These are phyloP conservation scores for Bagarius yarrelli DNA, from an alignment of 2,113 vertebrate genomes.

Conservation along the genomic window DNA sequence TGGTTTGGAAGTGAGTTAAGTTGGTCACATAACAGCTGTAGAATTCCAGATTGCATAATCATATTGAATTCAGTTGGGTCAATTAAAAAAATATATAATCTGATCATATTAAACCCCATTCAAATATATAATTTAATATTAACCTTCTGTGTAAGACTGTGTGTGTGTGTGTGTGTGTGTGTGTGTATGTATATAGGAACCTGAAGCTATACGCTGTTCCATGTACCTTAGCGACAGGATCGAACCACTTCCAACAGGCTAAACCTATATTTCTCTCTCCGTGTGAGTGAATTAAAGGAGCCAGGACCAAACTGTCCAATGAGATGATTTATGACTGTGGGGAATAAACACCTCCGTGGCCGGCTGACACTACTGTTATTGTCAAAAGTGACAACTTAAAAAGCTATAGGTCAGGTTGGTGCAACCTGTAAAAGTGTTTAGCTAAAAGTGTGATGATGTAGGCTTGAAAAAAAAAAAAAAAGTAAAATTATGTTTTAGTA, in stretches of 20 bases:
- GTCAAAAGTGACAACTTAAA: conserved; percentile 55
- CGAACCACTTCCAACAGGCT: conserved; percentile 61
- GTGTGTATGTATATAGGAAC: too few species aligned
- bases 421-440: conserved; percentile 8
- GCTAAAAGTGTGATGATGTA: not conserved
- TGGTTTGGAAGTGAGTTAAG: too few species aligned
- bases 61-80: too few species aligned
- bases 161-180: too few species aligned
- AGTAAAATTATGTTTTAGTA: too few species aligned
- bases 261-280: conserved; percentile 68
- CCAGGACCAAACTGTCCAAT: conserved; percentile 73
- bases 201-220: not conserved
- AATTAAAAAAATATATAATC: too few species aligned
- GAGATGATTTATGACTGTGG: conserved; percentile 91
- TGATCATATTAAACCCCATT: too few species aligned
- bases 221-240: conserved; percentile 37
- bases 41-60: too few species aligned
- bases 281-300: conserved; percentile 73
- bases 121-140: too few species aligned
- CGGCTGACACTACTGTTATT: conserved; percentile 62
- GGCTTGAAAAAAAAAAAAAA: too few species aligned
- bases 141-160: too few species aligned
- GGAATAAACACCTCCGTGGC: conserved; percentile 68
- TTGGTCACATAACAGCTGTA: too few species aligned
- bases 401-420: conserved; percentile 49